Percentiles rank a stretch among this genome's conserved stretches.
Conservation (phyloP, 2,113 vertebrate genomes). For the Pipa parva region DNA sequence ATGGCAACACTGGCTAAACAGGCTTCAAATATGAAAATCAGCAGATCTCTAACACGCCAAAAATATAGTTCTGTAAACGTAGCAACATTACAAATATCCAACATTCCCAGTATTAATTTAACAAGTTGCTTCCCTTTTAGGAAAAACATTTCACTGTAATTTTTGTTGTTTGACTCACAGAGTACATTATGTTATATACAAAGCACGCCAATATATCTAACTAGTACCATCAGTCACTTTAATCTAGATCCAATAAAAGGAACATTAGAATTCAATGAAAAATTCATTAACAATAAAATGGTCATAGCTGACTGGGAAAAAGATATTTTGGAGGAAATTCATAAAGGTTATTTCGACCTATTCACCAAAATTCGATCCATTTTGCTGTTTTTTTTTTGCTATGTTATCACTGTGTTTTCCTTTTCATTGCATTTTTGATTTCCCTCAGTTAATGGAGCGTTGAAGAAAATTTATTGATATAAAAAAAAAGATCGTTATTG, state of each 20-base stretch:
- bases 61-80: constrained; percentile 10
- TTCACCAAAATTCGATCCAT: too few species aligned
- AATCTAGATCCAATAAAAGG: background rate
- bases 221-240: constrained; percentile 7
- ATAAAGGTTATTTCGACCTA: too few species aligned
- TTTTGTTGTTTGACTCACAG: background rate
- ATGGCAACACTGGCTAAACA: background rate
- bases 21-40: background rate
- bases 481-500: too few species aligned
- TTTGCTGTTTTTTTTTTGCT: too few species aligned
- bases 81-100: constrained; percentile 4
- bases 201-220: constrained; percentile 1
- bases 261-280: background rate
- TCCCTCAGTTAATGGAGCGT: too few species aligned
- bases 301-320: background rate
- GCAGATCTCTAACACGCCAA: constrained; percentile 6
- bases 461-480: too few species aligned
- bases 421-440: too few species aligned
- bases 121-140: background rate
- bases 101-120: constrained; percentile 26
- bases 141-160: constrained; percentile 3
- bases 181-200: background rate
- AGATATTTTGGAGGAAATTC: too few species aligned
- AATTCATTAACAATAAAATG: too few species aligned
- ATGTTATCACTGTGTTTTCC: too few species aligned